Evolutionary conservation across 2,113 vertebrate genomes (phyloP).

Genomic region (Meriones unguiculatus): DNA sequence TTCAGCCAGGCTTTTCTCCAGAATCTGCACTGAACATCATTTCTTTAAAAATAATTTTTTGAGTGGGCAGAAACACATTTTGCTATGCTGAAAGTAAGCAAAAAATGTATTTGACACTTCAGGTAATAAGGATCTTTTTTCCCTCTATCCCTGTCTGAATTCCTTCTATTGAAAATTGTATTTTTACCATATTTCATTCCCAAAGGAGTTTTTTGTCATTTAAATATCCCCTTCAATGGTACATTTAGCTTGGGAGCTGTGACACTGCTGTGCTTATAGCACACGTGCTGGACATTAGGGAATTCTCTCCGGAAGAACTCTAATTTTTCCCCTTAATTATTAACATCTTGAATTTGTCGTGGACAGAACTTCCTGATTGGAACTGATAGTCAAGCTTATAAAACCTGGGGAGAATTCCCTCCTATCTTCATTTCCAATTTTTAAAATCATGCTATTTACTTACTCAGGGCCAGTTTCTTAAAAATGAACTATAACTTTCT

Average conservation of each 20-base stretch:
- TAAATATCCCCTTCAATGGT: slow-evolving; percentile 56
- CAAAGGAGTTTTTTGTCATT: slow-evolving; percentile 72
- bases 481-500: not conserved
- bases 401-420: not conserved
- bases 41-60: slow-evolving; percentile 71
- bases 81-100: slow-evolving; percentile 60
- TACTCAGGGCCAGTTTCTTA: not conserved
- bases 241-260: slow-evolving; percentile 42
- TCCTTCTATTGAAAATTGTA: slow-evolving; percentile 58
- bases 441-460: not conserved
- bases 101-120: slow-evolving; percentile 76
- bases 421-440: not conserved
- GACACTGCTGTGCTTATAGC: slow-evolving; percentile 48
- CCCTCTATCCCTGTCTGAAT: slow-evolving; percentile 40
- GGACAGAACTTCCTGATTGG: not conserved
- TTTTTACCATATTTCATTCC: slow-evolving; percentile 72
- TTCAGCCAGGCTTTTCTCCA: slow-evolving; percentile 57
- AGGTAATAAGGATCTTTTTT: slow-evolving; percentile 58
- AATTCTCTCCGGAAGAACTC: slow-evolving; percentile 45
- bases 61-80: slow-evolving; percentile 65
- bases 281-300: slow-evolving; percentile 37
- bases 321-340: slow-evolving; percentile 60
- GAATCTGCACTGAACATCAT: slow-evolving; percentile 45
- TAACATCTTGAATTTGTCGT: not conserved
- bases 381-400: not conserved